Base-by-base conservation (phyloP, 2,888 invertebrate genomes). In the Thera obeliscata region DNA sequence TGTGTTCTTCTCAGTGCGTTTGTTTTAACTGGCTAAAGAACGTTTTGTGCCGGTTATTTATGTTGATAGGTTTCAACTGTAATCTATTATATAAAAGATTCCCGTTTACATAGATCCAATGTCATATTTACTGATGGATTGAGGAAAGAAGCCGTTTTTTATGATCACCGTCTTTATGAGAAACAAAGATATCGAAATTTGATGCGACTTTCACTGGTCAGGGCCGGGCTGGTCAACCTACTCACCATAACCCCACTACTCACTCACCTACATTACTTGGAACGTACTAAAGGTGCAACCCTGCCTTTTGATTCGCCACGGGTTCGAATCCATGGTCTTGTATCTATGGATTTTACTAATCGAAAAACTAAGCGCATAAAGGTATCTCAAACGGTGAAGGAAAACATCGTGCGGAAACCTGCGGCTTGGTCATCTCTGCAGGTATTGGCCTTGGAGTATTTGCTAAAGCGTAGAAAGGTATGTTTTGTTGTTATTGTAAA, bases 11-110 rank as follows among this genome's bases (percentile, higher is more conserved):
- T 82, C 89, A 86, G 83, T 87, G 87, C 81, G 77, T 82, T 81
- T 80, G 77, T 81, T 84, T 85, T 85, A 81, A 87, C 84, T 85
- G 85, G 83, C 87, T 87, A 83, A 79, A 84, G 81, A 87, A 85
- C 81, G 82, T 80, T 81, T 78, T 77, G 73, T 71, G 70, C 63
- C 36, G 70, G 56, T 71, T 72, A 72, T 76, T 73, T 75, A 75
- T 73, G 70, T 71, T 66, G 55, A 58, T 63, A 69, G 63, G 61
- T 49, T n/a, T 43, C 48, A 59, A 59, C 43, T 46, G 49, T 69
- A 54, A 65, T 59, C 56, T 64, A 60, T 65, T 59, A 56, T 50
- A n/a, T 69, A 60, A 5, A 54, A 58, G 67, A 74, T 71, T 72
- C 70, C 67, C 38, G 36, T 12, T 33, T 43, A 48, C 46, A 50